Evolutionary conservation across 2,888 invertebrate genomes (phyloP), one percentile per base, ranked within the genome.

Genomic region (Ecliptopera silaceata): DNA sequence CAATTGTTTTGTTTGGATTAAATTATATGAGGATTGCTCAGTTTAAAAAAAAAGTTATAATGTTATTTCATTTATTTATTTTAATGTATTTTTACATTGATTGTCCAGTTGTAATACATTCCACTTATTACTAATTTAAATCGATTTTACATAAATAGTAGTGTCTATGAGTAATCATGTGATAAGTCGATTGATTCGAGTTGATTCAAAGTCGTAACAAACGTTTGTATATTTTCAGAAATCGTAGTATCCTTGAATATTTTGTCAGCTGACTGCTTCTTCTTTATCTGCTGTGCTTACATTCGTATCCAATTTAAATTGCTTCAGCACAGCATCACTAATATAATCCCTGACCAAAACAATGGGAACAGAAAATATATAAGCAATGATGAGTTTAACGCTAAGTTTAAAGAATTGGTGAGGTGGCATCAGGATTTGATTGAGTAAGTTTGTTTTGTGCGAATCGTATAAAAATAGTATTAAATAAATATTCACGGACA

Each of bases 361-460:
- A 11, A 13, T 32, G 13, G n/a, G 36, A 58, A 49, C 11, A 13
- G 34, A 6, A 45, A 36, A 8, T 17, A 65, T 13, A 4, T 20
- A 0, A 60, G 68, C 1, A 64, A 70, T 34, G 68, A 65, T 1
- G 55, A 58, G 6, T 63, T 80, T 10, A 64, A 70, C 8, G 32
- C 22, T 0, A 73, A 74, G 39, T 72, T 81, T 31, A 50, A 64
- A 1, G 55, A 72, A 4, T 43, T 84, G 10, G 64, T 84, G 0
- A 71, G 65, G 36, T 73, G 81, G 75, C 86, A 87, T 66, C 80
- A 81, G 45, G 70, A 76, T 29, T 59, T 83, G 34, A 79, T 83
- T 53, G 61, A 69, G 85, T 83, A 59, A 68, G 68, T 60, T 22
- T 38, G 13, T n/a, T 26, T 8, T 34, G 6, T 13, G 13, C 31